Conservation (phyloP, 2,888 invertebrate species). For the Trichogramma evanescens region DNA sequence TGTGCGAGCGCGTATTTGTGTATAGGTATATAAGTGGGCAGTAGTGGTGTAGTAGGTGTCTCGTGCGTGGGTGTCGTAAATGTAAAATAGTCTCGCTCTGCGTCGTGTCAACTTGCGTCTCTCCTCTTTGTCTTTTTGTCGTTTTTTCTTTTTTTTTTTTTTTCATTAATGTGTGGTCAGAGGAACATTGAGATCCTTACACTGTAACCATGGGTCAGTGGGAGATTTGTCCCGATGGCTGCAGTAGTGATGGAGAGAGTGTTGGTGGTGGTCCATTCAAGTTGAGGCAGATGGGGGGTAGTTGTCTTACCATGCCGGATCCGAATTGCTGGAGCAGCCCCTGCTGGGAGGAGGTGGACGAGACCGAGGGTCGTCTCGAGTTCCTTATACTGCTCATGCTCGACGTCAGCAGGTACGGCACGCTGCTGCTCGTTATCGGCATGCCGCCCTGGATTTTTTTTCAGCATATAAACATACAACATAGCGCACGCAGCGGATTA, state of each 20-base stretch:
- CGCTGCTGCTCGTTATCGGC: slow-evolving; percentile 85
- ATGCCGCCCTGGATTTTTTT: slow-evolving; percentile 64
- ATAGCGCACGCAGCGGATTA: too few relatives aligned
- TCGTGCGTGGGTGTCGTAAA: too few relatives aligned
- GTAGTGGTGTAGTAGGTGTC: neutral
- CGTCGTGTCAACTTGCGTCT: neutral
- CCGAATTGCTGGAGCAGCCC: slow-evolving; percentile 82
- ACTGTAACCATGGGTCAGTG: slow-evolving; percentile 50
- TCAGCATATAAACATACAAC: too few relatives aligned
- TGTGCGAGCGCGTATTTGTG: neutral
- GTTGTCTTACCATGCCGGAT: slow-evolving; percentile 89
- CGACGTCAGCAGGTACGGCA: slow-evolving; percentile 75
- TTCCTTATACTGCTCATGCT: slow-evolving; percentile 67
- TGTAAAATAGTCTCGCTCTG: too few relatives aligned
- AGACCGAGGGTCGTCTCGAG: slow-evolving; percentile 67
- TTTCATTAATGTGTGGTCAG: slow-evolving; percentile 22
- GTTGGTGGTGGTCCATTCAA: slow-evolving; percentile 56
- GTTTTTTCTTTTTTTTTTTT: slow-evolving; percentile 7
- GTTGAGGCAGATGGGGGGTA: slow-evolving; percentile 59
- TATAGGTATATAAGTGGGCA: neutral
- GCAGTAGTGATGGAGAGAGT: slow-evolving; percentile 46
- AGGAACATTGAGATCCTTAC: slow-evolving; percentile 48
- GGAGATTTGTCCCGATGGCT: slow-evolving; percentile 51
- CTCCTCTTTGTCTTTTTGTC: neutral
- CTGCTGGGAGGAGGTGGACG: slow-evolving; percentile 59